phyloP scores from a whole-genome alignment of 2,797 vertebrate genomes.

The Ctenopoma kingsleyae region DNA sequence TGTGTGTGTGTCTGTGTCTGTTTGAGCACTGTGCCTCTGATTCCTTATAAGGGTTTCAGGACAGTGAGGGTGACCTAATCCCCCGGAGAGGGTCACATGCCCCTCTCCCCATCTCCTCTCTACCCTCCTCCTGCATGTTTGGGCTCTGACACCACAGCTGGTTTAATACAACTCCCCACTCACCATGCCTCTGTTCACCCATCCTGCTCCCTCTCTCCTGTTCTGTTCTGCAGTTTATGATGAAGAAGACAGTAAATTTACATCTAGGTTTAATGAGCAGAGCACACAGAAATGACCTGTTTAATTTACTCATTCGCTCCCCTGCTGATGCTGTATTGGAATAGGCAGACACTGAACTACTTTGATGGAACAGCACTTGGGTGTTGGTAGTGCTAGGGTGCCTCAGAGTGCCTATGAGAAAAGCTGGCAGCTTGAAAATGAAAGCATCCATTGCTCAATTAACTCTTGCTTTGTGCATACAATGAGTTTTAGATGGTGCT shows the following conservation, averaged over 20 bases:
- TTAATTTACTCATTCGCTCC: background rate
- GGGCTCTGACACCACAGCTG: constrained; percentile 82
- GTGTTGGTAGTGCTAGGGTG: background rate
- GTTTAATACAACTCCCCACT: constrained; percentile 61
- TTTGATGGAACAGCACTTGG: constrained; percentile 10
- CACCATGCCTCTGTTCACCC: constrained; percentile 32
- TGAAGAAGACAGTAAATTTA: background rate
- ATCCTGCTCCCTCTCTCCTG: constrained; percentile 18
- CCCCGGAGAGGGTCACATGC: constrained; percentile 78
- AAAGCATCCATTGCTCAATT: constrained; percentile 13
- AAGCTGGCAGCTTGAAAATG: constrained; percentile 16
- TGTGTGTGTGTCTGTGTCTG: constrained; percentile 28
- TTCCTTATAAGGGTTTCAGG: constrained; percentile 81
- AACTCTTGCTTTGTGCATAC: constrained; percentile 1
- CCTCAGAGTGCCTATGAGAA: constrained; percentile 8
- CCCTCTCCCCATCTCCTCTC: constrained; percentile 55
- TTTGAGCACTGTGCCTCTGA: constrained; percentile 54
- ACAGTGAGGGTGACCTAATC: constrained; percentile 79
- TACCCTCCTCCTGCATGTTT: constrained; percentile 70
- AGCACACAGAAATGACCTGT: constrained; percentile 4
- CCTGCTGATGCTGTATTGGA: constrained; percentile 1
- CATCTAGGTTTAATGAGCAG: constrained; percentile 9
- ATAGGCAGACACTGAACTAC: background rate
- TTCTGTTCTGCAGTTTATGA: constrained; percentile 16
- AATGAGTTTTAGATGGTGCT: constrained; percentile 16